Evolutionary conservation across 2,888 invertebrate genomes (phyloP), one percentile per base, ranked within the genome.

Genomic region (Troglohyphantes excavatus): DNA sequence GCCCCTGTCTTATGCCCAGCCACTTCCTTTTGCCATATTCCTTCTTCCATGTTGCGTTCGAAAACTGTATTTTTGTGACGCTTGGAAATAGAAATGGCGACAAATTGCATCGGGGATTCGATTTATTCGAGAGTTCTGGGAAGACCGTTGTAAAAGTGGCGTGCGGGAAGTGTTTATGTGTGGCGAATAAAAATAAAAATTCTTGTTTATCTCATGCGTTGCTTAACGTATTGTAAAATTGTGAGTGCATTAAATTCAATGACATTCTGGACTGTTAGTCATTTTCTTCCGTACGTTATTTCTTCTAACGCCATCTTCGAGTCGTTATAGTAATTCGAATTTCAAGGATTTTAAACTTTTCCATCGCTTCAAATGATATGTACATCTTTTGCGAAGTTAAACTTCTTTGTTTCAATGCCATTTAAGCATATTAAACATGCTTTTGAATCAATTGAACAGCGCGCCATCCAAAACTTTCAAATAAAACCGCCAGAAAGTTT

Each of bases 1-100:
- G 78, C 78, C 78, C 78, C 39, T 63, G 26, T 17, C 39, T 65
- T 46, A 46, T 46, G 46, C 72, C n/a, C 43, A 72, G 33, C 23
- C 72, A 72, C 46, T 72, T 72, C 72, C 63, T 65, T 13, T 63
- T 5, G 39, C 39, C 39, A 39, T 6, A 39, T 9, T 39, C 9
- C 39, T 39, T 39, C 39, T 39, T 39, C 39, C 9, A 39, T 39
- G 9, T 6, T 65, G 26, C 9, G 26, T 67, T 61, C 13, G n/a
- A 61, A 61, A n/a, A n/a, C 23, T 21, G 61, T 1, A 26, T 26
- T n/a, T n/a, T 67, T 67, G 39, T 7, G 39, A 39, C 39, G 39
- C 7, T 2, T 11, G 53, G 53, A 53, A 53, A 5, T n/a, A 53
- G 17, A 53, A 53, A 23, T 26, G 27, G 26, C 65, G 26, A 17